phyloP scores from a whole-genome alignment of 2,888 invertebrate species.

The Thyatira batis region DNA sequence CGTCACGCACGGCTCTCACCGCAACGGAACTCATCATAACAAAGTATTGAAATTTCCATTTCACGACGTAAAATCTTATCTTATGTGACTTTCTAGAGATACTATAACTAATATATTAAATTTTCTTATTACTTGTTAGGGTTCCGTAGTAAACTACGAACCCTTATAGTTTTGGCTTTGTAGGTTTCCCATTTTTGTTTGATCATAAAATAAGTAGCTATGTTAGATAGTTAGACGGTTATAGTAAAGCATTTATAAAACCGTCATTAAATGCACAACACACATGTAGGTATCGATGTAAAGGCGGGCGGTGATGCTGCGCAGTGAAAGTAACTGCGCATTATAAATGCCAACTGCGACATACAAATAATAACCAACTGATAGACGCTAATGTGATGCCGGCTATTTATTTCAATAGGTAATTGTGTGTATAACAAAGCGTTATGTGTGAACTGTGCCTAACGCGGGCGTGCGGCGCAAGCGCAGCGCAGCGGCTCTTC shows the following conservation, averaged over 20 bases:
- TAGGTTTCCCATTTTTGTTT: too few species aligned
- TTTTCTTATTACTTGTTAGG: too few species aligned
- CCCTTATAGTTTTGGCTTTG: too few species aligned
- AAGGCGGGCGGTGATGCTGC: background rate
- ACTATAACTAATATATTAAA: background rate
- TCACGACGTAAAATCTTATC: background rate
- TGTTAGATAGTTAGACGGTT: too few species aligned
- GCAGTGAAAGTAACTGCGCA: slow-evolving; percentile 2
- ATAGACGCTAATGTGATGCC: background rate
- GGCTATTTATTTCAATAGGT: slow-evolving; percentile 4
- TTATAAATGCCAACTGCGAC: background rate
- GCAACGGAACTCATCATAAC: slow-evolving; percentile 27
- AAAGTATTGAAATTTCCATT: background rate
- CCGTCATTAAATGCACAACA: background rate
- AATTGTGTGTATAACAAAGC: slow-evolving; percentile 4
- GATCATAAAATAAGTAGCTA: too few species aligned
- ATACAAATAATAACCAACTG: background rate
- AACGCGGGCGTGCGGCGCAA: slow-evolving; percentile 17
- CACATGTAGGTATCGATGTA: background rate
- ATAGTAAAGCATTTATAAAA: too few species aligned
- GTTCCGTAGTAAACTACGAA: too few species aligned
- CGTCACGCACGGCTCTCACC: slow-evolving; percentile 38
- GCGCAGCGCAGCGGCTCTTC: slow-evolving; percentile 38
- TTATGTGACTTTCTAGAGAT: background rate
- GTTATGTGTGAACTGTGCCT: slow-evolving; percentile 23